Evolutionary conservation across 2,113 vertebrate genomes (phyloP).

Genomic region (Rafetus swinhoei): DNA sequence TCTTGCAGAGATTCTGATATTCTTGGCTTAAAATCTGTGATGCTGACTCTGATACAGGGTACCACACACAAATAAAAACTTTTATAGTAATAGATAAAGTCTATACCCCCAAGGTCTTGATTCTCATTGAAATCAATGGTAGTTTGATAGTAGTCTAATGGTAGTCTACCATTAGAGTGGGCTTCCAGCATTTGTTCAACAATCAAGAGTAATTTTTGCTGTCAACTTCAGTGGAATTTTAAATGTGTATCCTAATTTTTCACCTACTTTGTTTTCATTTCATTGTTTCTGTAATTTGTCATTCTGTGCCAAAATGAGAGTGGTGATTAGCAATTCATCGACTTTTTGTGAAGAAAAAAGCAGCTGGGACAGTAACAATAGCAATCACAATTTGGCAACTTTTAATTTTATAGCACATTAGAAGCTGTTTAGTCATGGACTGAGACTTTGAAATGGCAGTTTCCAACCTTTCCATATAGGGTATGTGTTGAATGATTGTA

Average conservation of each 20-base stretch:
- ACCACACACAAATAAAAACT: neutral
- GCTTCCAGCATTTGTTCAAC: neutral
- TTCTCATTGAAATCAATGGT: neutral
- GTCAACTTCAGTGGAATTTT: neutral
- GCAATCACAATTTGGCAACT: slow-evolving; percentile 20
- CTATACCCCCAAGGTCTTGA: neutral
- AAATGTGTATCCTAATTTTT: slow-evolving; percentile 7
- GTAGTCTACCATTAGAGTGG: neutral
- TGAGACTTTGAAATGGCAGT: neutral
- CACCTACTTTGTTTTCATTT: slow-evolving; percentile 12
- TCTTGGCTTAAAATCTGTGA: neutral
- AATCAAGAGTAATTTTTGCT: neutral
- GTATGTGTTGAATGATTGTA: neutral
- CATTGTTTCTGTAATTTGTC: neutral
- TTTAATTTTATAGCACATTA: neutral
- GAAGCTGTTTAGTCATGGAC: neutral
- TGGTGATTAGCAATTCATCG: neutral
- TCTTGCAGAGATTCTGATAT: neutral
- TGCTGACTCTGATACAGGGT: neutral
- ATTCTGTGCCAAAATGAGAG: neutral
- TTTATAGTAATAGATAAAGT: neutral
- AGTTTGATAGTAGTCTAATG: neutral
- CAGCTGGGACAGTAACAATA: slow-evolving; percentile 2
- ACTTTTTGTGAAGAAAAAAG: neutral
- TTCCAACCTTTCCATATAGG: neutral